Conservation (phyloP, 1,140 invertebrate genomes). For the Tetramorium alpestre region DNA sequence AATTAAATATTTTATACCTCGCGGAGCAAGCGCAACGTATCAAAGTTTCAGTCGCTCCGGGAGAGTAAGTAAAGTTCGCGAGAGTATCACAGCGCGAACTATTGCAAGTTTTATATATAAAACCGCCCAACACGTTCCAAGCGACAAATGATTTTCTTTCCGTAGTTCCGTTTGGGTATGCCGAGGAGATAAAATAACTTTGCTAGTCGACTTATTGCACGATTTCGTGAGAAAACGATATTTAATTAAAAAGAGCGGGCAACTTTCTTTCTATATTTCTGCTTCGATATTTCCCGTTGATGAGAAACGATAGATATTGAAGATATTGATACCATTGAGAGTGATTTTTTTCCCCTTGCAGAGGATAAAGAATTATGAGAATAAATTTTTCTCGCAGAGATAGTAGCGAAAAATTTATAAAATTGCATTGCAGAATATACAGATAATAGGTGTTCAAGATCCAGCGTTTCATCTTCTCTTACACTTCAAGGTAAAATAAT, state of each 20-base stretch:
- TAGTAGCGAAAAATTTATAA: background rate
- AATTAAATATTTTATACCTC: constrained; percentile 36
- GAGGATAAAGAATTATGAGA: constrained; percentile 31
- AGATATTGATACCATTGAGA: constrained; percentile 3
- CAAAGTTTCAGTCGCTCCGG: constrained; percentile 47
- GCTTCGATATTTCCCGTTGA: constrained; percentile 28
- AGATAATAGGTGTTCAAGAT: background rate
- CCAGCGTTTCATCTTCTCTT: background rate
- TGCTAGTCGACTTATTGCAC: constrained; percentile 45
- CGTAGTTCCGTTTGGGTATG: constrained; percentile 26
- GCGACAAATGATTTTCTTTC: constrained; percentile 57
- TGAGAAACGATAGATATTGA: constrained; percentile 27
- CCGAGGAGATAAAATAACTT: constrained; percentile 45
- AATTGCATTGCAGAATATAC: background rate
- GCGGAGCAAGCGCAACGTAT: constrained; percentile 16
- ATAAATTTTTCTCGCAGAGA: constrained; percentile 15
- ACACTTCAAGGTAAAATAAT: background rate
- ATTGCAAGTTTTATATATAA: constrained; percentile 46
- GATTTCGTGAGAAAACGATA: constrained; percentile 51
- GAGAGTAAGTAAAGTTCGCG: constrained; percentile 28
- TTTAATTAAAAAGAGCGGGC: constrained; percentile 50
- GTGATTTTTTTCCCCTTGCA: background rate
- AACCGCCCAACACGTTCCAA: constrained; percentile 46
- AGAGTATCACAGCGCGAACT: constrained; percentile 34
- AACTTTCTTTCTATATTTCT: constrained; percentile 51